Percentiles rank a stretch among this genome's conserved stretches.
These are phyloP conservation scores for Oryzias javanicus DNA, from an alignment of 2,113 vertebrate genomes.

Conservation along the genomic window DNA sequence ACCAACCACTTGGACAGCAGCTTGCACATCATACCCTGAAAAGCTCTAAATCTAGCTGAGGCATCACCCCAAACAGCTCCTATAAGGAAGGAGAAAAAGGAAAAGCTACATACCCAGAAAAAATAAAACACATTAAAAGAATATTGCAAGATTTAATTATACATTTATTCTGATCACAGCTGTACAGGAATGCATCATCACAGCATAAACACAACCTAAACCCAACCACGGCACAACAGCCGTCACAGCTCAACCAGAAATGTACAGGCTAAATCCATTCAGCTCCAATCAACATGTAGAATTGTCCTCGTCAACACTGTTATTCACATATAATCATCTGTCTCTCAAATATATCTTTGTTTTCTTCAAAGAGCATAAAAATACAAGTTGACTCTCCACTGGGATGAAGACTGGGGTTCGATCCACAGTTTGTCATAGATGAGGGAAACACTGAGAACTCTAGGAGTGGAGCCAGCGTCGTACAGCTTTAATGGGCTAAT, in stretches of 20 bases:
- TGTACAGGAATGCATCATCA: conserved; percentile 74
- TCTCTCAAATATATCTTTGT: conserved; percentile 72
- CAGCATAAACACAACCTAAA: conserved; percentile 72
- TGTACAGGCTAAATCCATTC: conserved; percentile 55
- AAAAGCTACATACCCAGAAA: neutral
- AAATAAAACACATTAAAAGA: conserved; percentile 14
- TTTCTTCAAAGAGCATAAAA: conserved; percentile 71
- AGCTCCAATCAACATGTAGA: conserved; percentile 47
- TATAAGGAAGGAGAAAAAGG: too few relatives aligned
- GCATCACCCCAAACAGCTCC: too few relatives aligned
- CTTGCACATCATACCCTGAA: too few relatives aligned
- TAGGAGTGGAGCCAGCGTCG: conserved; percentile 42
- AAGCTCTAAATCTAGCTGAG: too few relatives aligned
- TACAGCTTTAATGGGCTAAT: conserved; percentile 30
- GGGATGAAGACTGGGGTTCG: conserved; percentile 54
- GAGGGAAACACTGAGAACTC: conserved; percentile 37
- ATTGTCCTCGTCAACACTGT: conserved; percentile 28
- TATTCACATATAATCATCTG: conserved; percentile 67
- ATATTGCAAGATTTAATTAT: conserved; percentile 40
- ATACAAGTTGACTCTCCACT: conserved; percentile 69
- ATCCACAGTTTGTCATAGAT: conserved; percentile 53
- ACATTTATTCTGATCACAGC: conserved; percentile 75
- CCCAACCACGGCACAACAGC: conserved; percentile 67
- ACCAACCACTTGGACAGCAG: too few relatives aligned
- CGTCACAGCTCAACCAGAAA: conserved; percentile 65